Conservation (phyloP, 2,113 vertebrate species). For the Heliornis fulica region DNA sequence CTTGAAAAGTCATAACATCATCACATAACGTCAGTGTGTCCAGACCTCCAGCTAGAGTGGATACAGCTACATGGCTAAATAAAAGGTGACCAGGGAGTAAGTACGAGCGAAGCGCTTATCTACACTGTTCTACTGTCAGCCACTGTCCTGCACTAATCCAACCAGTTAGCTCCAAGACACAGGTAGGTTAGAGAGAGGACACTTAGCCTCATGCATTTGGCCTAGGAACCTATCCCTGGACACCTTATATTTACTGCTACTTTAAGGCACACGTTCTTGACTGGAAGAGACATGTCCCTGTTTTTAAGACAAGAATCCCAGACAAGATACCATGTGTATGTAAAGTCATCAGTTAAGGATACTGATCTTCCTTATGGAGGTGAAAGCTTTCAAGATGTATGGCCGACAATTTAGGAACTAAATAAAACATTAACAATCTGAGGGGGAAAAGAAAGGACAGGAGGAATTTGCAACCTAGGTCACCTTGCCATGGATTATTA, state of each 20-base stretch:
- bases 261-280: not conserved
- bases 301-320: not conserved
- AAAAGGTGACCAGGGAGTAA: not conserved
- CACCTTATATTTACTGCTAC: not conserved
- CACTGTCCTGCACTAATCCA: not conserved
- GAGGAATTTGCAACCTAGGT: not conserved
- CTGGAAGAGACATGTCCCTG: not conserved
- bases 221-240: not conserved
- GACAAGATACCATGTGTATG: not conserved
- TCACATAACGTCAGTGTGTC: too few species aligned
- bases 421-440: not conserved
- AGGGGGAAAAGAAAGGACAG: not conserved
- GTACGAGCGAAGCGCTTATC: not conserved
- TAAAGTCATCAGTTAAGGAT: not conserved
- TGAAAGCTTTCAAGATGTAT: not conserved
- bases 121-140: accelerated
- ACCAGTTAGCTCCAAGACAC: not conserved
- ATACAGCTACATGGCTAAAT: not conserved
- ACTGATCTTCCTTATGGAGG: not conserved
- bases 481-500: not conserved
- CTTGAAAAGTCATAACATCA: not conserved
- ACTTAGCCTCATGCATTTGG: not conserved
- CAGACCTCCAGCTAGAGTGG: not conserved
- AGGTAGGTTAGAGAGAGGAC: not conserved
- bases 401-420: not conserved